Evolutionary conservation across 2,113 vertebrate species (phyloP).

Genomic region (Cheirogaleus medius): DNA sequence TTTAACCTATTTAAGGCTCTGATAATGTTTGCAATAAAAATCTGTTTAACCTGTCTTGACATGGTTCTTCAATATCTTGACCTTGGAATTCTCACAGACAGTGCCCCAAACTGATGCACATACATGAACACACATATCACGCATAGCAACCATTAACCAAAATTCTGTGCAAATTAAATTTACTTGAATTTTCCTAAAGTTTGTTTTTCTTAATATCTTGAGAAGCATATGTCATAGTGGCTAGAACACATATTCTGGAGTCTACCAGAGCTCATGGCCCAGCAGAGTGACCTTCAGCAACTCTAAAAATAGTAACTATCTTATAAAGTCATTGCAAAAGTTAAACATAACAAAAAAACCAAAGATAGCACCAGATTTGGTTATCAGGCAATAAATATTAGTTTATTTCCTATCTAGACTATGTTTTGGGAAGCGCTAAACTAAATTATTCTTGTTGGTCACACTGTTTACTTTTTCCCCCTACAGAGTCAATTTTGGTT

Average conservation of each 20-base stretch:
- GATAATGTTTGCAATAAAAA: not conserved
- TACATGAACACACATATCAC: not conserved
- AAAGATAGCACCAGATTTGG: not conserved
- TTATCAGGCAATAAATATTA: not conserved
- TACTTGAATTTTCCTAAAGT: not conserved
- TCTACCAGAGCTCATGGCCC: not conserved
- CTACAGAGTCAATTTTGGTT: constrained; percentile 12
- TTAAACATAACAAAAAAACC: not conserved
- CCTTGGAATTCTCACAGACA: not conserved
- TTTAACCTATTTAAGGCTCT: not conserved
- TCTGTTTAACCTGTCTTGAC: not conserved
- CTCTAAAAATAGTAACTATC: not conserved
- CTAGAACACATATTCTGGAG: not conserved
- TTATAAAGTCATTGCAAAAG: not conserved
- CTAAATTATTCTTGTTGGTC: constrained; percentile 1
- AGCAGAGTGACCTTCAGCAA: not conserved
- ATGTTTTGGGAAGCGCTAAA: not conserved
- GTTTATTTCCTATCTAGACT: not conserved
- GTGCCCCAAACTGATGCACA: not conserved
- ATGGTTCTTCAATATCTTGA: not conserved
- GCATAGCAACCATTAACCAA: not conserved
- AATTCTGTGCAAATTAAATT: not conserved
- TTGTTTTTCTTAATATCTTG: not conserved
- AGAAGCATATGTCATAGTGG: not conserved
- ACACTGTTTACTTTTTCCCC: not conserved